Percentiles rank a stretch among this genome's conserved stretches.
phyloP scores from a whole-genome alignment of 2,113 vertebrate species.

The Phalacrocorax pelagicus region DNA sequence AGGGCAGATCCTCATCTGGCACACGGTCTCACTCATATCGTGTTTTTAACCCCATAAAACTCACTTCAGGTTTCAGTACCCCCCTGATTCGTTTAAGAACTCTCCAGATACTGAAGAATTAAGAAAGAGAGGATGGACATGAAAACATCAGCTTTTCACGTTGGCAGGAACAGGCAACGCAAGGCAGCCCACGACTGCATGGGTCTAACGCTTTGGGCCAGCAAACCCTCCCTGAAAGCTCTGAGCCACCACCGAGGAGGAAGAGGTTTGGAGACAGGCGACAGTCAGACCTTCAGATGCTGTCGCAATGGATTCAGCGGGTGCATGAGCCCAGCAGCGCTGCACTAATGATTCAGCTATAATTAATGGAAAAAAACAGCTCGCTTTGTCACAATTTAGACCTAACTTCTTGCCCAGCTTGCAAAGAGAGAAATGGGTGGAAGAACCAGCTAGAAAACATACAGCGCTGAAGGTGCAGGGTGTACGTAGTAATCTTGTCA shows the following conservation, averaged over 20 bases:
- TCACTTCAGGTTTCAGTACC: background rate
- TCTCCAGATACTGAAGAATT: background rate
- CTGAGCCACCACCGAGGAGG: rapidly evolving
- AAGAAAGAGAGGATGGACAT: background rate
- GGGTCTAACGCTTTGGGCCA: background rate
- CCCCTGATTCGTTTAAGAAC: background rate
- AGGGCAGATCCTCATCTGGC: background rate
- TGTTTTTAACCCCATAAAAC: background rate
- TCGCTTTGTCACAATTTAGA: background rate
- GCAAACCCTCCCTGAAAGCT: background rate
- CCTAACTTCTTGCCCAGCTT: background rate
- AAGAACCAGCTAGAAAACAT: background rate
- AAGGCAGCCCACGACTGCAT: background rate
- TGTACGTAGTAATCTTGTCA: background rate
- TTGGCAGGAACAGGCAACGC: rapidly evolving
- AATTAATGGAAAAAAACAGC: background rate
- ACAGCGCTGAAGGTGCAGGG: background rate
- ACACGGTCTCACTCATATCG: rapidly evolving
- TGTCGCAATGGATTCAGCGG: background rate
- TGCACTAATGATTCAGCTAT: background rate
- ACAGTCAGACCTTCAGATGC: background rate
- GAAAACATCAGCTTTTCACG: rapidly evolving
- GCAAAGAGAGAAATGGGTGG: background rate
- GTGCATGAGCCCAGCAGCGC: background rate
- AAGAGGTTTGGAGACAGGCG: rapidly evolving